Base-by-base conservation (phyloP, 2,113 vertebrate genomes). In the Setophaga coronata region DNA sequence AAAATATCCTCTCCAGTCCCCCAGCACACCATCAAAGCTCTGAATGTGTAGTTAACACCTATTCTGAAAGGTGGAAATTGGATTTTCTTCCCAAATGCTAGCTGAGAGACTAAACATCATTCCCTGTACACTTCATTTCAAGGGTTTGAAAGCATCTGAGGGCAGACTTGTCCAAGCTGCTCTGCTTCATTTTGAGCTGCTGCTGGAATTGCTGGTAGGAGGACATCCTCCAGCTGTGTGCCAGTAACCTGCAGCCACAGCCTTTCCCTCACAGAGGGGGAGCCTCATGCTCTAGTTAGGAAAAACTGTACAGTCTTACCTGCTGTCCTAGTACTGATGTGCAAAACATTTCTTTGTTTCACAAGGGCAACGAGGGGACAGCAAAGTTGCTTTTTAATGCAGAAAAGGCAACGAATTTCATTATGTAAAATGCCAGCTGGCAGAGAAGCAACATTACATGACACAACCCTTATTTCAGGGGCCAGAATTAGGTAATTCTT, bases 41-140 rank as follows among this genome's bases (percentile, higher is more conserved):
- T 34, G 71, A 83, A 42, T 28, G 47, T 47, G 74, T 36, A 83
- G 79, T 77, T 93, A 83, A 71, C 95, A 90, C 67, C 79, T 86
- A n/a, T 18, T 54, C 58, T 77, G 90, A 80, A 77, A 93, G 71
- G 87, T 87, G 78, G 79, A 90, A 96, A 94, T 90, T 70, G 79
- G 67, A 92, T 96, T 96, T 88, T 80, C 43, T 91, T 73, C 78
- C n/a, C 34, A 69, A 89, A 61, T 31, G 45, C 15, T 23, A 34
- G 40, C 78, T 53, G 58, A 60, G 74, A 93, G 56, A 80, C n/a
- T 47, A 62, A 88, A 80, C 42, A 77, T 70, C 20, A 62, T 76
- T 91, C 34, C 38, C 60, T 5, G 1, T 4, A 54, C 28, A 56
- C 28, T 82, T 89, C 19, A 74, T 87, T 90, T 69, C 3, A 12